Evolutionary conservation across 1,140 invertebrate species (phyloP).

Genomic region (Listronotus bonariensis): DNA sequence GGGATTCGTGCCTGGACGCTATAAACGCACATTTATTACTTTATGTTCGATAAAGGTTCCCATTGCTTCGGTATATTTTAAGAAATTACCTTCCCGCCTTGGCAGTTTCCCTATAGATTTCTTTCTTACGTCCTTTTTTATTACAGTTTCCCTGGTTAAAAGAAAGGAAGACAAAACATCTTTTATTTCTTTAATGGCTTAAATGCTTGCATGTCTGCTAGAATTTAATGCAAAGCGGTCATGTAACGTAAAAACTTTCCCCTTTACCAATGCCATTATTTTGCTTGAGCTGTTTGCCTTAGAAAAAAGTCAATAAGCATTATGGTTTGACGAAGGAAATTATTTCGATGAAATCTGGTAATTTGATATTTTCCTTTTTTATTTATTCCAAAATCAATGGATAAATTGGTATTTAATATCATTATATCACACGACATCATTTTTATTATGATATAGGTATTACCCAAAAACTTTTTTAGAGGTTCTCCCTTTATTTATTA

Average conservation of each 20-base stretch:
- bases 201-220: slow-evolving; percentile 26
- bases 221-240: slow-evolving; percentile 27
- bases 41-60: slow-evolving; percentile 45
- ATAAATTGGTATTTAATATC: too few relatives aligned
- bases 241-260: slow-evolving; percentile 26
- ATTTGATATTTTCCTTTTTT: not conserved
- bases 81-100: slow-evolving; percentile 42
- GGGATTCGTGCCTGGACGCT: slow-evolving; percentile 45
- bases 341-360: not conserved
- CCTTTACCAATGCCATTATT: slow-evolving; percentile 15
- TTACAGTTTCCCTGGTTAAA: not conserved
- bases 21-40: slow-evolving; percentile 49
- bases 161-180: slow-evolving; percentile 13
- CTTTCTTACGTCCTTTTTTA: slow-evolving; percentile 25
- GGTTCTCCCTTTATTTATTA: too few relatives aligned
- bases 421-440: too few relatives aligned
- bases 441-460: too few relatives aligned
- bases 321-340: slow-evolving; percentile 3
- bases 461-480: too few relatives aligned
- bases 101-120: slow-evolving; percentile 17
- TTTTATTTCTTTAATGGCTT: slow-evolving; percentile 27
- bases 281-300: slow-evolving; percentile 13
- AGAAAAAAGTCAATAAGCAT: slow-evolving; percentile 17
- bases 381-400: not conserved
- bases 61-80: slow-evolving; percentile 47